Evolutionary conservation across 2,113 vertebrate species (phyloP).

Genomic region (Condylura cristata): DNA sequence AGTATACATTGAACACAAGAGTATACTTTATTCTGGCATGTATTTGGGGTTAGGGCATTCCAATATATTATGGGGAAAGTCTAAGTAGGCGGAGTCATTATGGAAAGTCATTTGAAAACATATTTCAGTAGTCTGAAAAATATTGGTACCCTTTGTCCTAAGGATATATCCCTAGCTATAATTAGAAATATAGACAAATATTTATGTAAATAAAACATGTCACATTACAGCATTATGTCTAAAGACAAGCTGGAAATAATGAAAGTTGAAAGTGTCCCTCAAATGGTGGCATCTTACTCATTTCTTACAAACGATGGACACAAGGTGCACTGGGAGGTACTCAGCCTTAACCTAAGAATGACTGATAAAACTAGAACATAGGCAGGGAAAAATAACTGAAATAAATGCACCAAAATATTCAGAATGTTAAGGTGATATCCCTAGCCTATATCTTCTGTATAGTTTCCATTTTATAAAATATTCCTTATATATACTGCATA

Average conservation of each 20-base stretch:
- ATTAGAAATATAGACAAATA: conserved; percentile 26
- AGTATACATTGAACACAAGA: neutral
- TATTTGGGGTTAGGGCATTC: neutral
- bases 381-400: neutral
- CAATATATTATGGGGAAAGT: neutral
- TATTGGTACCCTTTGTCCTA: conserved; percentile 11
- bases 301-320: conserved; percentile 36
- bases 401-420: neutral
- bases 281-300: neutral
- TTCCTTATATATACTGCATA: neutral
- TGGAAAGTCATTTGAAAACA: conserved; percentile 42
- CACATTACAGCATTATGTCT: conserved; percentile 40
- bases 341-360: neutral
- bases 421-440: neutral
- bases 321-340: neutral
- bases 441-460: neutral
- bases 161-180: conserved; percentile 28
- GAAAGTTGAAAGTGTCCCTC: conserved; percentile 27
- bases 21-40: conserved; percentile 18
- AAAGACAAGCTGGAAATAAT: conserved; percentile 56
- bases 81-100: neutral
- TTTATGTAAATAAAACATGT: conserved; percentile 48
- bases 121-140: conserved; percentile 13
- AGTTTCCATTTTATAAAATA: neutral
- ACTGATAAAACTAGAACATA: conserved; percentile 38